A percentile compares a stretch with the other conserved stretches of the same genome.
Conservation (phyloP, 2,113 vertebrate genomes). For the Neoarius graeffei region DNA sequence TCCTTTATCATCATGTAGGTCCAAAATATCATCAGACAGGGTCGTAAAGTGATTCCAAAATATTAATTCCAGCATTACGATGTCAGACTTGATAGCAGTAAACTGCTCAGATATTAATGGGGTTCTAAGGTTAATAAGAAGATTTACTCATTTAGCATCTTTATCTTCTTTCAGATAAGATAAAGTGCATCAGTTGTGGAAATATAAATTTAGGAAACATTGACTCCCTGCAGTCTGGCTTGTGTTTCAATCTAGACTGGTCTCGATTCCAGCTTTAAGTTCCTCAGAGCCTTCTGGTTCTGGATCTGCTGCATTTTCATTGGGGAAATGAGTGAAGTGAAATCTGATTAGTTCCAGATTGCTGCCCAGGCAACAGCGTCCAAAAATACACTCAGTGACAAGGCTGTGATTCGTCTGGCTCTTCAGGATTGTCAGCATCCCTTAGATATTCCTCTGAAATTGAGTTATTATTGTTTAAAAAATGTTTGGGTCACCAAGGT, state of each 20-base stretch:
- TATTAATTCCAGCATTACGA: slow-evolving; percentile 10
- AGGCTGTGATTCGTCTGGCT: background rate
- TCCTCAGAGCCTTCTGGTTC: slow-evolving; percentile 33
- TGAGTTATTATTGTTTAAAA: background rate
- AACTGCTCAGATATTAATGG: background rate
- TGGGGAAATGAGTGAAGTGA: slow-evolving; percentile 11
- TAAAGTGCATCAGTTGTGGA: background rate
- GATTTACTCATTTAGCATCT: background rate
- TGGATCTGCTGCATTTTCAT: slow-evolving; percentile 31
- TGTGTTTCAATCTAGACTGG: background rate
- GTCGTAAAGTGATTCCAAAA: background rate
- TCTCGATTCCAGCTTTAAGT: slow-evolving; percentile 17
- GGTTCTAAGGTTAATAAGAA: background rate
- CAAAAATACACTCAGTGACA: slow-evolving; percentile 36
- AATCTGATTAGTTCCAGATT: slow-evolving; percentile 43
- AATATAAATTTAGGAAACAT: background rate
- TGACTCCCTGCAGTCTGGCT: background rate
- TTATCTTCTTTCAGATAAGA: slow-evolving; percentile 20
- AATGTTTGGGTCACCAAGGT: background rate
- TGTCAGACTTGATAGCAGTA: background rate
- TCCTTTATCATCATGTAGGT: background rate
- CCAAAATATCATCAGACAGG: background rate
- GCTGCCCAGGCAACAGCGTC: slow-evolving; percentile 33
- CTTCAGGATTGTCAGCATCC: background rate
- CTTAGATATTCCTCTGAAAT: background rate